A percentile compares a stretch with the other conserved stretches of the same genome.
Conservation (phyloP, 2,113 vertebrate genomes). For the Rhineura floridana region DNA sequence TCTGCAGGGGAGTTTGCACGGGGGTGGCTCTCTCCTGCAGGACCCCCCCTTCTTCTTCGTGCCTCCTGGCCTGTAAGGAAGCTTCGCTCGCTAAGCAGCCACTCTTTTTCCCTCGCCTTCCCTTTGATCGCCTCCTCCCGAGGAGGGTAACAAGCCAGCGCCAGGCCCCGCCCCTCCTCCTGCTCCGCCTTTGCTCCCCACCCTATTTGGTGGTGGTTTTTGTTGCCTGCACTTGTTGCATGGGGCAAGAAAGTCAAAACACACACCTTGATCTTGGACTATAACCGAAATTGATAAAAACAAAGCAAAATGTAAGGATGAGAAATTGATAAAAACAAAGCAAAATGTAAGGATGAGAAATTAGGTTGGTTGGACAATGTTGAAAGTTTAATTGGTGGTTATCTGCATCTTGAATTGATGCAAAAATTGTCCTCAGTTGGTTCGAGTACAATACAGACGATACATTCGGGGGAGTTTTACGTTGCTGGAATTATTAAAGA, state of each 20-base stretch:
- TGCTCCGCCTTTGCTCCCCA: constrained; percentile 34
- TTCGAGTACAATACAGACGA: not conserved
- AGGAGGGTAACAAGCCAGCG: not conserved
- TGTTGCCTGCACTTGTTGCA: constrained; percentile 53
- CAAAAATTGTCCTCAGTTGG: not conserved
- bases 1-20: not conserved
- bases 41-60: not conserved
- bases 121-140: too few species aligned
- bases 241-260: not conserved
- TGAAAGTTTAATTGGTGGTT: not conserved
- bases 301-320: too few species aligned
- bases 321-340: not conserved
- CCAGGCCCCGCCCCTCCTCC: not conserved
- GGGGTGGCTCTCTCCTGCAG: not conserved
- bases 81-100: not conserved
- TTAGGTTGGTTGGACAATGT: not conserved
- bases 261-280: not conserved
- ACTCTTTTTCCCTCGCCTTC: not conserved
- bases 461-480: too few species aligned
- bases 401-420: not conserved
- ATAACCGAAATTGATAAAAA: not conserved
- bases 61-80: not conserved
- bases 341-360: not conserved
- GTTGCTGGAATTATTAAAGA: not conserved
- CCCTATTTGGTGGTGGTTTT: too few species aligned